Conservation (phyloP, 1,140 invertebrate species). For the Hesperophylax magnus region DNA sequence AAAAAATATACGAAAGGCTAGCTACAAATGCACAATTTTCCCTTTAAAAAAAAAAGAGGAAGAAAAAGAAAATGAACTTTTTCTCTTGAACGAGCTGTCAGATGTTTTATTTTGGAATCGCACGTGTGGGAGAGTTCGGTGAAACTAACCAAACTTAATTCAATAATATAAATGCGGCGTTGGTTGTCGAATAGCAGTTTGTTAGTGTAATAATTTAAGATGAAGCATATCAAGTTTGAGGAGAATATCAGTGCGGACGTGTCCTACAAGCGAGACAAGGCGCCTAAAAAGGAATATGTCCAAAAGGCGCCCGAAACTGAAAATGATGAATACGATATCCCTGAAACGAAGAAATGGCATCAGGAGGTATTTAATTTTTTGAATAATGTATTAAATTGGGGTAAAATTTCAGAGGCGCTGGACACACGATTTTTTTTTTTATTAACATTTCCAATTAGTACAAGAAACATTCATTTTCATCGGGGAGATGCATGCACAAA, state of each 20-base stretch:
- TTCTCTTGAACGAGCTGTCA: not conserved
- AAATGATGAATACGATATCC: slow-evolving; percentile 66
- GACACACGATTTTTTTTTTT: too few relatives aligned
- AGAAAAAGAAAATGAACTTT: not conserved
- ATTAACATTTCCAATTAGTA: too few relatives aligned
- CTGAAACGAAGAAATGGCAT: slow-evolving; percentile 69
- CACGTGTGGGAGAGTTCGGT: not conserved
- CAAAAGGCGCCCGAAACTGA: slow-evolving; percentile 66
- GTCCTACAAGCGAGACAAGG: slow-evolving; percentile 65
- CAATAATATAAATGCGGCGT: not conserved
- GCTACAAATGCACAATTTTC: too few relatives aligned
- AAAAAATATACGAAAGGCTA: too few relatives aligned
- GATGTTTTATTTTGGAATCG: slow-evolving; percentile 4
- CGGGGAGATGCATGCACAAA: too few relatives aligned
- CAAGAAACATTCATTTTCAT: too few relatives aligned
- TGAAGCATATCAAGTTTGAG: slow-evolving; percentile 70
- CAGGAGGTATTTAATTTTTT: slow-evolving; percentile 65
- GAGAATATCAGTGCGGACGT: slow-evolving; percentile 68
- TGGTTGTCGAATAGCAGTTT: not conserved
- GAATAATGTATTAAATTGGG: slow-evolving; percentile 1
- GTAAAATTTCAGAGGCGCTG: too few relatives aligned
- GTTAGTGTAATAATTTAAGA: slow-evolving; percentile 40
- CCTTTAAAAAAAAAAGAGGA: not conserved
- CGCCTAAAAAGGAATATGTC: slow-evolving; percentile 43
- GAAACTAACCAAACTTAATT: slow-evolving; percentile 14